A percentile compares a stretch with the other conserved stretches of the same genome.
These are phyloP conservation scores for Akabosia matsudoensis DNA, from an alignment of 1,140 invertebrate genomes.

Conservation along the genomic window DNA sequence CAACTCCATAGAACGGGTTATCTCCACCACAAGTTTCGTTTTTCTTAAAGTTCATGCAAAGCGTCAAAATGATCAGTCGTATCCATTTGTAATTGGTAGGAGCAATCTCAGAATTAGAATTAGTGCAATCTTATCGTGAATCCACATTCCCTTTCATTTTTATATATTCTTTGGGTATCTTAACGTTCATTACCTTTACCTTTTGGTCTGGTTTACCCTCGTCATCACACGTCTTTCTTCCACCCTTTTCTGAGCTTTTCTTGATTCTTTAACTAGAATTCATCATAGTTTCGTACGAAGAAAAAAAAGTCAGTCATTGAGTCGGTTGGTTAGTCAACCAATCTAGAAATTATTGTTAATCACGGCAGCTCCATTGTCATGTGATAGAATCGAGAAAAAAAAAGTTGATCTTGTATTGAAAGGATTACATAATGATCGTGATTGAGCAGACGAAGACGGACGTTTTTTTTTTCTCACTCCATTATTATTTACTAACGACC, in stretches of 20 bases:
- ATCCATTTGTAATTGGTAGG: neutral
- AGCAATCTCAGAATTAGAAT: neutral
- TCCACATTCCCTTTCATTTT: slow-evolving; percentile 13
- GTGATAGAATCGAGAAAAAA: neutral
- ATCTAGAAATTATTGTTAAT: slow-evolving; percentile 16
- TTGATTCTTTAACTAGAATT: slow-evolving; percentile 1
- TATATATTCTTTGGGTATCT: neutral
- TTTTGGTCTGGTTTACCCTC: slow-evolving; percentile 3
- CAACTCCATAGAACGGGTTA: no score
- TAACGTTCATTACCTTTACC: neutral
- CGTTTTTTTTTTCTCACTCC: slow-evolving; percentile 1
- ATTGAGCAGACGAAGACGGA: slow-evolving; percentile 4
- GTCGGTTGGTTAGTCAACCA: slow-evolving; percentile 7
- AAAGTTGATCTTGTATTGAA: neutral
- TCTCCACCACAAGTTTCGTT: no score
- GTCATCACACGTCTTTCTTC: neutral
- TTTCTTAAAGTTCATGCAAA: no score
- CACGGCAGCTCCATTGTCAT: neutral
- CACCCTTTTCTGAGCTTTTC: neutral
- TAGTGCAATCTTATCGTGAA: neutral
- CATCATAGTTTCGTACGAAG: neutral
- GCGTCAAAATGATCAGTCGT: no score
- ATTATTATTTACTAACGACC: slow-evolving; percentile 23
- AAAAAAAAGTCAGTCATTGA: neutral
- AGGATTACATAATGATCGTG: neutral